Evolutionary conservation across 2,113 vertebrate genomes (phyloP).

Genomic region (Sturnus vulgaris): DNA sequence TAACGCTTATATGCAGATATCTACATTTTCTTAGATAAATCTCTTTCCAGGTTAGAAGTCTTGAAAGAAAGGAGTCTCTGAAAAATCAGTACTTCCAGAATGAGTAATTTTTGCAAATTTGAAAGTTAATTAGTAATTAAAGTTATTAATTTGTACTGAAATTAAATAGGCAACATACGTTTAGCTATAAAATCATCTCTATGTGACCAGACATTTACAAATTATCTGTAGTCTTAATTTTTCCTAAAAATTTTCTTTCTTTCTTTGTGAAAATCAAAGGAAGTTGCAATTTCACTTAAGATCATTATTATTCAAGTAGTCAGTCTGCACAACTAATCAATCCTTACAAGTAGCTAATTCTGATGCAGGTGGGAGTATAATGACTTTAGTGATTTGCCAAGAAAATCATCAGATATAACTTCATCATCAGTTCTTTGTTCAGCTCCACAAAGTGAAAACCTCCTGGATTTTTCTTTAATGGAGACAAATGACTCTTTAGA

Average conservation of each 20-base stretch:
- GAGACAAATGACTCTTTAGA: not conserved
- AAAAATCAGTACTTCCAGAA: not conserved
- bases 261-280: not conserved
- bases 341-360: not conserved
- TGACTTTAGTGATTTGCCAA: not conserved
- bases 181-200: not conserved
- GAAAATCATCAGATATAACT: not conserved
- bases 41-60: not conserved
- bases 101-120: not conserved
- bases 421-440: not conserved
- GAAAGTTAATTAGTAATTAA: not conserved
- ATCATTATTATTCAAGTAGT: not conserved
- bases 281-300: not conserved
- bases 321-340: not conserved
- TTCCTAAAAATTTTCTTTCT: not conserved
- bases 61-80: not conserved
- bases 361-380: constrained; percentile 2
- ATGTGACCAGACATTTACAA: not conserved
- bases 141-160: not conserved
- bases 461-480: not conserved
- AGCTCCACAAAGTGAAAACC: not conserved
- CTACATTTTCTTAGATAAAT: not conserved
- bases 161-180: not conserved
- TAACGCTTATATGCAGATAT: not conserved
- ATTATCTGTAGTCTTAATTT: not conserved